A percentile compares a stretch with the other conserved stretches of the same genome.
phyloP scores from a whole-genome alignment of 2,113 vertebrate species.

The human region GRCh38 chr12:94032501-94033000 shows the following conservation, averaged over 20 bases:
- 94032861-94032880: background rate
- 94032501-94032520: background rate
- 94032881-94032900: background rate
- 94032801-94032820: background rate
- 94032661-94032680: background rate
- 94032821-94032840: background rate
- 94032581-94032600: background rate
- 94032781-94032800: background rate
- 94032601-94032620: background rate
- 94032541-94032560: background rate
- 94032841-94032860: background rate
- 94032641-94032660: background rate
- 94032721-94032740: background rate
- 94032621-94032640: background rate
- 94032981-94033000: background rate
- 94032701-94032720: background rate
- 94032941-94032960: background rate
- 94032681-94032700: background rate
- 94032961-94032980: background rate
- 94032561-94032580: background rate
- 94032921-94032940: conserved; percentile 30
- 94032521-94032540: fast-evolving
- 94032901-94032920: conserved; percentile 8
- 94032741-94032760: background rate
- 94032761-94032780: too few relatives aligned